Percentiles rank a stretch among this genome's conserved stretches.
These are phyloP conservation scores for Oxygymnocypris stewartii DNA, from an alignment of 2,113 vertebrate species.

Conservation along the genomic window DNA sequence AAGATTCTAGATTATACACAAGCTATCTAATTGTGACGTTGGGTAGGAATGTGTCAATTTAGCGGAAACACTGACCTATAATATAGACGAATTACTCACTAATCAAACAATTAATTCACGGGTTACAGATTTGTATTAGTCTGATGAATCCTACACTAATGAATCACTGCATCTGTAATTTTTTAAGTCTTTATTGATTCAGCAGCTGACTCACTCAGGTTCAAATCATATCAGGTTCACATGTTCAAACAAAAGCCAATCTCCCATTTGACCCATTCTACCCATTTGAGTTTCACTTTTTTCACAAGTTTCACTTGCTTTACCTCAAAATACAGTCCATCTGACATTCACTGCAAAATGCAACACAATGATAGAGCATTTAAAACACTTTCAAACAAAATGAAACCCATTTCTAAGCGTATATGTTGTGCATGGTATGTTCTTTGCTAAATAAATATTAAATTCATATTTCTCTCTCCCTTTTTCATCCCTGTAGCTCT, in stretches of 20 bases:
- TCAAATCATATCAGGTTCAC: neutral
- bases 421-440: neutral
- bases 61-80: neutral
- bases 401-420: neutral
- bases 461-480: neutral
- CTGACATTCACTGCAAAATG: neutral
- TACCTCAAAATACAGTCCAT: neutral
- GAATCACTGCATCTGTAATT: neutral
- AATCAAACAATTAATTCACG: neutral
- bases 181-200: neutral
- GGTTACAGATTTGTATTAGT: neutral
- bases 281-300: too few species aligned
- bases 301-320: neutral
- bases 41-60: neutral
- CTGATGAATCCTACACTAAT: neutral
- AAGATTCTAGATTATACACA: neutral
- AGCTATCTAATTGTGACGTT: neutral
- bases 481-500: constrained; percentile 77
- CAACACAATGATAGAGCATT: neutral
- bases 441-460: neutral
- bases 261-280: neutral
- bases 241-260: neutral
- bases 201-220: neutral
- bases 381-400: neutral
- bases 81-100: neutral